Evolutionary conservation across 1,140 invertebrate species (phyloP).

Genomic region (Oreohelix idahoensis): DNA sequence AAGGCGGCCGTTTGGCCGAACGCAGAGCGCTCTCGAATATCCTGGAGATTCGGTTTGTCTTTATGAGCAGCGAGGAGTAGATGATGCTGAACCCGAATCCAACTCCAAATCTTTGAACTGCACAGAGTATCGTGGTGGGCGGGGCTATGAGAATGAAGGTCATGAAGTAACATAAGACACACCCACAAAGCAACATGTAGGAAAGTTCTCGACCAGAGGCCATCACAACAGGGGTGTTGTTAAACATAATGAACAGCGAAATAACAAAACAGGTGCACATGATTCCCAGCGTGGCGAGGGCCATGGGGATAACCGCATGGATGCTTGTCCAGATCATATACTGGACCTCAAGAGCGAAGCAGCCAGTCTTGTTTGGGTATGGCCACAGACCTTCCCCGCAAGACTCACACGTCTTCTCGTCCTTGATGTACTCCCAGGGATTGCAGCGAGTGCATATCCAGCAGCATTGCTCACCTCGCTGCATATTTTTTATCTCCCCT

Average conservation of each 20-base stretch:
- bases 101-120: slow-evolving; percentile 78
- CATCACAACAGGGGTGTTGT: slow-evolving; percentile 72
- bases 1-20: slow-evolving; percentile 88
- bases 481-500: slow-evolving; percentile 90
- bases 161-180: slow-evolving; percentile 69
- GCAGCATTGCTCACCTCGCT: slow-evolving; percentile 94
- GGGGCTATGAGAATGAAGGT: slow-evolving; percentile 69
- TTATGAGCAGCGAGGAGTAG: slow-evolving; percentile 84
- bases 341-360: slow-evolving; percentile 71
- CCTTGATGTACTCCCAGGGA: slow-evolving; percentile 77
- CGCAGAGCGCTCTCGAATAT: slow-evolving; percentile 84
- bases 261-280: slow-evolving; percentile 66
- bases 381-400: slow-evolving; percentile 76
- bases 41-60: slow-evolving; percentile 84
- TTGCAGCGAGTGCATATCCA: slow-evolving; percentile 78
- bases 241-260: slow-evolving; percentile 66
- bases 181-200: slow-evolving; percentile 72
- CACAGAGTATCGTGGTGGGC: slow-evolving; percentile 79
- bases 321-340: slow-evolving; percentile 77
- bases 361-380: slow-evolving; percentile 65
- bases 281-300: slow-evolving; percentile 76
- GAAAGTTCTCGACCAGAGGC: slow-evolving; percentile 71
- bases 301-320: slow-evolving; percentile 77
- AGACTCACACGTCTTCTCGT: slow-evolving; percentile 79
- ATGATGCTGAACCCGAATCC: slow-evolving; percentile 82